These are phyloP conservation scores for Ahaetulla prasina DNA, from an alignment of 2,113 vertebrate genomes.

Conservation along the genomic window DNA sequence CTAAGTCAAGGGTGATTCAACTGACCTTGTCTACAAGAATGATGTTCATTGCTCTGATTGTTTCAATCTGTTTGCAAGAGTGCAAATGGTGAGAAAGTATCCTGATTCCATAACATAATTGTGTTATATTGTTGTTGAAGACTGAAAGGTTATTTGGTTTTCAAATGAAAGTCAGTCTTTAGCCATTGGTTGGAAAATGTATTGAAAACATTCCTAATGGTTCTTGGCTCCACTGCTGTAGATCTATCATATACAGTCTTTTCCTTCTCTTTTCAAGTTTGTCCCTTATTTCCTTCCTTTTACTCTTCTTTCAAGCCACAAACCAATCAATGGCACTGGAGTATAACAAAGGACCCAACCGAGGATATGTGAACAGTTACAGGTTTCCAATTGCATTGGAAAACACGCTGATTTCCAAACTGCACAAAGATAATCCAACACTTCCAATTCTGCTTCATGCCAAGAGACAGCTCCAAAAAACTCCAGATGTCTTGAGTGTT, in stretches of 20 bases:
- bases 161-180: constrained; percentile 31
- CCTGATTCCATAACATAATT: neutral
- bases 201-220: constrained; percentile 44
- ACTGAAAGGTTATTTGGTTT: constrained; percentile 34
- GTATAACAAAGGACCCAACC: constrained; percentile 58
- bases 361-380: constrained; percentile 56
- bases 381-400: constrained; percentile 64
- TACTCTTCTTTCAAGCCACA: constrained; percentile 46
- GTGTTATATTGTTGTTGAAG: neutral
- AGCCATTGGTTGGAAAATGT: constrained; percentile 11
- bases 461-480: constrained; percentile 65
- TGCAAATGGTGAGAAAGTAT: neutral
- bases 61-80: constrained; percentile 10
- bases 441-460: constrained; percentile 53
- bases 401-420: constrained; percentile 59
- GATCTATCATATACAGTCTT: constrained; percentile 52
- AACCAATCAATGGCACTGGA: constrained; percentile 57
- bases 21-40: neutral
- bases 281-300: constrained; percentile 11
- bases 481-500: constrained; percentile 67
- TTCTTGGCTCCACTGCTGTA: constrained; percentile 38
- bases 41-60: neutral
- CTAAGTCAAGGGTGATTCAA: neutral
- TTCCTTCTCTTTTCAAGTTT: constrained; percentile 27
- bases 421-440: constrained; percentile 56